phyloP scores from a whole-genome alignment of 2,113 vertebrate genomes.

The Microtus oregoni region DNA sequence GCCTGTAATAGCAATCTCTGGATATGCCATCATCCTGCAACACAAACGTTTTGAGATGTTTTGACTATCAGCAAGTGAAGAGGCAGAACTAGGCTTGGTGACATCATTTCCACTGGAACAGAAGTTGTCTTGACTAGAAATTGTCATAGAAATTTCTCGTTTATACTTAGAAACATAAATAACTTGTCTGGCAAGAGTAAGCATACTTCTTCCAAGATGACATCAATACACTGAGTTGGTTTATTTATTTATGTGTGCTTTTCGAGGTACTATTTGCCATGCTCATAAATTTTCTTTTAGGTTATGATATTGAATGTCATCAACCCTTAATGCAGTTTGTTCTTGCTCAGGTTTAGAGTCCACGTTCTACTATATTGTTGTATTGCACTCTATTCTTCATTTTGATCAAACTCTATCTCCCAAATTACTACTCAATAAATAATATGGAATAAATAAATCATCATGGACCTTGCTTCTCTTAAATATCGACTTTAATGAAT shows the following conservation, averaged over 20 bases:
- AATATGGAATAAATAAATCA: conserved; percentile 66
- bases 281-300: conserved; percentile 57
- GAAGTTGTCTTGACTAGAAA: conserved; percentile 57
- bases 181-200: conserved; percentile 66
- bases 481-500: not conserved
- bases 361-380: conserved; percentile 61
- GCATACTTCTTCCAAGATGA: conserved; percentile 54
- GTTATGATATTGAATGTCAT: conserved; percentile 27
- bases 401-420: conserved; percentile 68
- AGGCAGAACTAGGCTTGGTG: conserved; percentile 19
- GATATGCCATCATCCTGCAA: not conserved
- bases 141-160: conserved; percentile 61
- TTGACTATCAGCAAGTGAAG: conserved; percentile 26
- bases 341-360: conserved; percentile 47
- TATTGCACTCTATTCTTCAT: conserved; percentile 29
- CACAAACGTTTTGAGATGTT: conserved; percentile 47
- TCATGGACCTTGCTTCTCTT: conserved; percentile 55
- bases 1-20: conserved; percentile 2
- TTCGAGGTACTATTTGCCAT: conserved; percentile 27
- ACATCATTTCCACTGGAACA: conserved; percentile 33
- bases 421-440: conserved; percentile 63
- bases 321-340: not conserved
- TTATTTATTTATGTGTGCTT: conserved; percentile 60
- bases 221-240: conserved; percentile 23
- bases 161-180: conserved; percentile 70